Evolutionary conservation across 2,888 invertebrate genomes (phyloP).

Genomic region (Hypselothyrea guttata): DNA sequence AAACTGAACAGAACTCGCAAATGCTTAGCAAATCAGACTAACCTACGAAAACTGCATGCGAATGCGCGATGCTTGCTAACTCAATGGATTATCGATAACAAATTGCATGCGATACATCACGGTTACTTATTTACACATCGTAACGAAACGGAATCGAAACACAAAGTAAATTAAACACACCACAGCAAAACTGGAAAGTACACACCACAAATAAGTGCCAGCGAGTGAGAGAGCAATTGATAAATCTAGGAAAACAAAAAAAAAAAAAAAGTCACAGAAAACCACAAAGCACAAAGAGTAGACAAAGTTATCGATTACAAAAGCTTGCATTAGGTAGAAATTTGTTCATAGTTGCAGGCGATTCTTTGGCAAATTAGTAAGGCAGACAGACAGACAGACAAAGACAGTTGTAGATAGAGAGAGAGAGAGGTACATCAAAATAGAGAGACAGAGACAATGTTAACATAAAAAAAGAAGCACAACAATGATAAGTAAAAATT

Average conservation of each 20-base stretch:
- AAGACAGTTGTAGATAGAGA: not conserved
- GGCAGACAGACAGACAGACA: constrained; percentile 7
- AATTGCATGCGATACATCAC: constrained; percentile 19
- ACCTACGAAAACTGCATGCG: constrained; percentile 47
- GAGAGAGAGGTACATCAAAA: not conserved
- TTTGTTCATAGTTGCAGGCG: constrained; percentile 22
- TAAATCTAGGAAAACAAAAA: constrained; percentile 23
- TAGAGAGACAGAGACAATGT: constrained; percentile 16
- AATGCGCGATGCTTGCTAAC: constrained; percentile 66
- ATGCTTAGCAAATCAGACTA: not conserved
- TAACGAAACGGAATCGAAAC: constrained; percentile 25
- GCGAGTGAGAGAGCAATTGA: constrained; percentile 41
- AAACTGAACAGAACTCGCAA: too few relatives aligned
- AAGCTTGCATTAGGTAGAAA: constrained; percentile 4
- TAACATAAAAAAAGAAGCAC: constrained; percentile 43
- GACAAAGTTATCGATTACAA: constrained; percentile 17
- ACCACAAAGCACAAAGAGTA: constrained; percentile 3
- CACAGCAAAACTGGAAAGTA: constrained; percentile 39
- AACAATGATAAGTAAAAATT: constrained; percentile 50
- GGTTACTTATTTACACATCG: constrained; percentile 5
- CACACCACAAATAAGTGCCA: constrained; percentile 78
- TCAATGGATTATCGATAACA: constrained; percentile 14
- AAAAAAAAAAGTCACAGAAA: constrained; percentile 14
- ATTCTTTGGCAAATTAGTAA: constrained; percentile 12
- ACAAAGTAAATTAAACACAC: constrained; percentile 24